Evolutionary conservation across 37 sponge, comb jelly and placozoan genomes (phyloP).

Genomic region (Spongilla lacustris): DNA sequence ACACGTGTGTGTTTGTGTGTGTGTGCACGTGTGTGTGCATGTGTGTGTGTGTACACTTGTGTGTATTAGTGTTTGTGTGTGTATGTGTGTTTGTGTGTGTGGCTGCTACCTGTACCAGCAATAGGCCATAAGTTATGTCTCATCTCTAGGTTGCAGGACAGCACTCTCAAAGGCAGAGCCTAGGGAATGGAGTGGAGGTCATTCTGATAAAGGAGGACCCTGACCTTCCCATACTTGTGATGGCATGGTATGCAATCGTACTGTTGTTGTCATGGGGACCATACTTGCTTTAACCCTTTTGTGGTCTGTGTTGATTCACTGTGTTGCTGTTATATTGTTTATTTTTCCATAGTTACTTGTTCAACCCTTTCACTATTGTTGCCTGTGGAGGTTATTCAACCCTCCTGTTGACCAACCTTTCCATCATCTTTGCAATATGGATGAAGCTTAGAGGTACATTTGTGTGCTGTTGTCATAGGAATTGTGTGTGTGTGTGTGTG

Average conservation of each 20-base stretch:
- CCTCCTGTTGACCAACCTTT: constrained; percentile 45
- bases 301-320: neutral
- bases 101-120: too few species aligned
- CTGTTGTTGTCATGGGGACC: neutral
- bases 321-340: neutral
- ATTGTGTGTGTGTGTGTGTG: neutral
- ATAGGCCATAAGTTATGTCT: neutral
- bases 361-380: constrained; percentile 83
- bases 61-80: neutral
- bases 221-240: constrained; percentile 54
- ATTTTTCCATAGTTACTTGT: constrained; percentile 66
- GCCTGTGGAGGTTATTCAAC: constrained; percentile 75
- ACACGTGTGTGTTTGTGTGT: neutral
- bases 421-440: constrained; percentile 56
- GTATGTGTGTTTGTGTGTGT: neutral
- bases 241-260: constrained; percentile 54
- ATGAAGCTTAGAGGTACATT: constrained; percentile 64
- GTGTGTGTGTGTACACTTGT: neutral
- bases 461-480: neutral
- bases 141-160: constrained; percentile 26
- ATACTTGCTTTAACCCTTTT: neutral
- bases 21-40: neutral
- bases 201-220: constrained; percentile 66
- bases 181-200: constrained; percentile 74
- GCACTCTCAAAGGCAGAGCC: constrained; percentile 19